Base-by-base conservation (phyloP, 2,888 invertebrate genomes). In the Strigamia transsilvanica region DNA sequence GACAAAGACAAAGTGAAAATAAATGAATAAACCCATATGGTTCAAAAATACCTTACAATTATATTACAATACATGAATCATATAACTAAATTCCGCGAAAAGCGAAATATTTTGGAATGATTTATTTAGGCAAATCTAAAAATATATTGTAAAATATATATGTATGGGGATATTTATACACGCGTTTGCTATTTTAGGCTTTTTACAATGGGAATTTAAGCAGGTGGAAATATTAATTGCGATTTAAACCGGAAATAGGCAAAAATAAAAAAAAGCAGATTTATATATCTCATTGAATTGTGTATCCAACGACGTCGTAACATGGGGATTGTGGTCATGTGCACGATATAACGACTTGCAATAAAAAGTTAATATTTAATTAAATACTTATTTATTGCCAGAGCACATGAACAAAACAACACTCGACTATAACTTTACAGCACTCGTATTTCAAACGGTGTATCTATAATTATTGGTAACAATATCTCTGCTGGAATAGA, bases 291-390 rank as follows among this genome's bases (percentile, higher is more conserved):
- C 15, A 46, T 12, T n/a, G n/a, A n/a, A 12, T 56, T 56, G 51
- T 51, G n/a, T 51, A 51, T 51, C 18, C 18, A 56, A 56, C 21
- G n/a, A 18, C 56, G 38, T 38, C 38, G 10, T 38, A 38, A 38
- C 38, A 38, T 6, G 38, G 38, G 2, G 38, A 9, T 38, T 6
- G 38, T 38, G 38, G 38, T 10, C 38, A 38, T 38, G 10, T 38
- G 10, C 10, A 38, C 10, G 38, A 10, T 18, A 18, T 56, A 56
- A 56, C 18, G 56, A 56, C 18, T 56, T 56, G 9, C 56, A n/a
- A 56, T 56, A 56, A n/a, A 56, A 56, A 56, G 15, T 56, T 56
- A 56, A 56, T 56, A 56, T 56, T 56, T 56, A 56, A 56, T 56
- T 56, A 56, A 56, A 56, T 18, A 18, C 56, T 9, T 56, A 56